Evolutionary conservation across 2,113 vertebrate species (phyloP).

Genomic region (Okapia johnstoni): DNA sequence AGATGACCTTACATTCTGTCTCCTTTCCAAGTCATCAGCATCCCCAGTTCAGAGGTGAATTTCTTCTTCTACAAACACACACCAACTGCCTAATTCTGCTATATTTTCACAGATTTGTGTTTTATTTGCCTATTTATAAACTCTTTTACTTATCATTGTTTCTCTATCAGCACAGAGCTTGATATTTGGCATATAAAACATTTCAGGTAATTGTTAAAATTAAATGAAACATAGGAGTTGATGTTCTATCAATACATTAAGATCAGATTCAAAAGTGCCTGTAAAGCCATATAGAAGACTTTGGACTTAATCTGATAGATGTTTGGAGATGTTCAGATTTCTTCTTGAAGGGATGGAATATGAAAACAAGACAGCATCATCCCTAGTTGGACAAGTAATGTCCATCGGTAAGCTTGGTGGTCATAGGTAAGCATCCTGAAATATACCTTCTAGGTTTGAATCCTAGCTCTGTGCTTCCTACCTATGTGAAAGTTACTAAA

Average conservation of each 20-base stretch:
- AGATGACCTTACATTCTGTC: neutral
- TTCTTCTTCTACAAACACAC: neutral
- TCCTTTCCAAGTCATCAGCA: neutral
- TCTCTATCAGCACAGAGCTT: neutral
- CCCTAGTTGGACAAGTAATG: neutral
- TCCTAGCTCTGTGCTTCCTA: neutral
- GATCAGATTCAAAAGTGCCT: neutral
- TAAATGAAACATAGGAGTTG: neutral
- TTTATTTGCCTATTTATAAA: conserved; percentile 17
- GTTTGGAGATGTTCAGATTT: neutral
- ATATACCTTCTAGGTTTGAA: neutral
- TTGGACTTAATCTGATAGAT: neutral
- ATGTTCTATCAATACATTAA: neutral
- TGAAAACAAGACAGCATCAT: neutral
- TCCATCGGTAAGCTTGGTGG: neutral
- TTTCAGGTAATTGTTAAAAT: neutral
- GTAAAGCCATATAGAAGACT: neutral
- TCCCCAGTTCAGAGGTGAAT: neutral
- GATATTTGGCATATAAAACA: neutral
- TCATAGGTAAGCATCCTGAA: neutral
- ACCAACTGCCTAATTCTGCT: neutral
- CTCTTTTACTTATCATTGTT: neutral
- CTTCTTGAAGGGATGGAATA: neutral
- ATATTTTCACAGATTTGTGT: conserved; percentile 2
- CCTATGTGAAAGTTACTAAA: neutral